phyloP scores from a whole-genome alignment of 1,140 invertebrate genomes.

The Ridgeia piscesae region DNA sequence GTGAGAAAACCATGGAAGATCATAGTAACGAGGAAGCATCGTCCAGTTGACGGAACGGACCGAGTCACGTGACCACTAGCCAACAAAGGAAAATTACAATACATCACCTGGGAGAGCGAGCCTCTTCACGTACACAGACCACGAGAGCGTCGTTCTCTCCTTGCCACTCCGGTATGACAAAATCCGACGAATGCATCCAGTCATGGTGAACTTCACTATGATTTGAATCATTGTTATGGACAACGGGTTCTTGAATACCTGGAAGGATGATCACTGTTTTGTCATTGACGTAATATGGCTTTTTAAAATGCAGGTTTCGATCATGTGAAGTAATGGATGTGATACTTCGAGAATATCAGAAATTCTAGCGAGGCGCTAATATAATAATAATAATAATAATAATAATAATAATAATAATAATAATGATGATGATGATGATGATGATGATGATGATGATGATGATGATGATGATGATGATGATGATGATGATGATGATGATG shows the following conservation, averaged over 20 bases:
- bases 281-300: background rate
- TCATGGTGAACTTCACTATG: conserved; percentile 78
- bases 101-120: conserved; percentile 57
- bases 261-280: conserved; percentile 52
- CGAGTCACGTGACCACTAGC: no score
- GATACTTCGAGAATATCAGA: no score
- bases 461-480: no score
- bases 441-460: no score
- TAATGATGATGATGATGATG: no score
- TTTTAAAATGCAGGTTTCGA: background rate
- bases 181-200: conserved; percentile 67
- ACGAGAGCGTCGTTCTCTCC: conserved; percentile 68
- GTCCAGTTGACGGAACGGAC: no score
- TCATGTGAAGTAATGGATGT: background rate
- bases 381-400: no score
- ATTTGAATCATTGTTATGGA: conserved; percentile 82
- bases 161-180: conserved; percentile 66
- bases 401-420: no score
- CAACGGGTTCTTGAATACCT: conserved; percentile 81
- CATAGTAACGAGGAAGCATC: no score
- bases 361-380: no score
- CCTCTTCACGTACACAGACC: conserved; percentile 66
- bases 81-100: background rate
- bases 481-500: no score
- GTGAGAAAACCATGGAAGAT: no score